Evolutionary conservation across 2,888 invertebrate species (phyloP).

Genomic region (Philonicus albiceps): DNA sequence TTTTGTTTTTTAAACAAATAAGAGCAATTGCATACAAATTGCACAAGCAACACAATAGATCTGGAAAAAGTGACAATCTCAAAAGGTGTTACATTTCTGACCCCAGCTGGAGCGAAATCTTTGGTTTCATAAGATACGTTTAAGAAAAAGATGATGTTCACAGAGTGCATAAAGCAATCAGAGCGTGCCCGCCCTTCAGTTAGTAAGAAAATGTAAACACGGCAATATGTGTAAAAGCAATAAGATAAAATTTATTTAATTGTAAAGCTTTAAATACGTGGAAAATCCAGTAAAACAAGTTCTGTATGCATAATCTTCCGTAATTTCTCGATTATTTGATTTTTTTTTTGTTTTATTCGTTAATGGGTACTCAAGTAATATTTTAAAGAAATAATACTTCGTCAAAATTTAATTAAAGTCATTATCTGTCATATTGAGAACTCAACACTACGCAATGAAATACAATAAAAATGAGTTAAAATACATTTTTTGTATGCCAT

Average conservation of each 20-base stretch:
- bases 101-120: not conserved
- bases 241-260: not conserved
- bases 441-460: not conserved
- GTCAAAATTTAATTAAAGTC: not conserved
- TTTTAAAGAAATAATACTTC: not conserved
- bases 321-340: not conserved
- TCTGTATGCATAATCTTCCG: not conserved
- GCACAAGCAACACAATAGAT: not conserved
- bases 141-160: not conserved
- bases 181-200: not conserved
- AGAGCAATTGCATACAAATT: not conserved
- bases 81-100: not conserved
- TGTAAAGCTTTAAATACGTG: not conserved
- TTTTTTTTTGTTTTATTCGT: not conserved
- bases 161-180: not conserved
- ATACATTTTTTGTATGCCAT: not conserved
- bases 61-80: not conserved
- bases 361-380: not conserved
- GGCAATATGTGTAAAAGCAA: not conserved
- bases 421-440: not conserved
- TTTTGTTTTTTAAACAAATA: not conserved
- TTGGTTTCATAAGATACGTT: not conserved
- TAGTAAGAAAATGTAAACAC: not conserved
- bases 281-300: not conserved
- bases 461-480: not conserved